Conservation (phyloP, 1,140 invertebrate genomes). For the Drosophila repletoides region DNA sequence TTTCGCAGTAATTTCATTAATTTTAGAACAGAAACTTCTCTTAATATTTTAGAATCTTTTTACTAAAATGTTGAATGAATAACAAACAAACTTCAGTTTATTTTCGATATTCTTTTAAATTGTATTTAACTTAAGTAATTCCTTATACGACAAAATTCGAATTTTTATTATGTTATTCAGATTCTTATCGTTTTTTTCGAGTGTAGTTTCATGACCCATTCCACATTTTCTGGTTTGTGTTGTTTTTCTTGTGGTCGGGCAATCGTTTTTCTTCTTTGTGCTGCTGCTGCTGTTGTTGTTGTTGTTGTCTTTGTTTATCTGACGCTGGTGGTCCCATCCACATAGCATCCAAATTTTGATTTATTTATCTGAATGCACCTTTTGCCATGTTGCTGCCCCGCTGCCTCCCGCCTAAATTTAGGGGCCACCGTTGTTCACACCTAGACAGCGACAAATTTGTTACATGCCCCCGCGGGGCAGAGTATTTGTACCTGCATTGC, state of each 20-base stretch:
- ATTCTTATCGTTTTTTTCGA: too few relatives aligned
- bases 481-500: slow-evolving; percentile 8
- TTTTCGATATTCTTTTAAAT: too few relatives aligned
- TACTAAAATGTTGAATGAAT: too few relatives aligned
- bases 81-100: too few relatives aligned
- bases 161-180: too few relatives aligned
- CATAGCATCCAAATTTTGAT: slow-evolving; percentile 62
- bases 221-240: slow-evolving; percentile 21
- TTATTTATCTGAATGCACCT: slow-evolving; percentile 65
- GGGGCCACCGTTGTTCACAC: slow-evolving; percentile 57
- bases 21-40: too few relatives aligned
- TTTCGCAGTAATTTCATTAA: neutral
- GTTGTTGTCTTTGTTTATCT: slow-evolving; percentile 52
- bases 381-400: neutral
- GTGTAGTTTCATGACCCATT: neutral
- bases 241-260: slow-evolving; percentile 10
- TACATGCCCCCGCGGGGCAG: slow-evolving; percentile 41
- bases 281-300: slow-evolving; percentile 4
- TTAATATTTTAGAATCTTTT: too few relatives aligned
- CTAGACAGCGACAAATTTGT: slow-evolving; percentile 73
- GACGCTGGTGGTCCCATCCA: slow-evolving; percentile 61
- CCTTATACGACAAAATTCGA: too few relatives aligned
- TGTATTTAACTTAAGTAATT: too few relatives aligned
- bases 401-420: slow-evolving; percentile 55
- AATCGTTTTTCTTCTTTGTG: slow-evolving; percentile 5